Evolutionary conservation across 2,888 invertebrate genomes (phyloP).

Genomic region (Chironomus tentans): DNA sequence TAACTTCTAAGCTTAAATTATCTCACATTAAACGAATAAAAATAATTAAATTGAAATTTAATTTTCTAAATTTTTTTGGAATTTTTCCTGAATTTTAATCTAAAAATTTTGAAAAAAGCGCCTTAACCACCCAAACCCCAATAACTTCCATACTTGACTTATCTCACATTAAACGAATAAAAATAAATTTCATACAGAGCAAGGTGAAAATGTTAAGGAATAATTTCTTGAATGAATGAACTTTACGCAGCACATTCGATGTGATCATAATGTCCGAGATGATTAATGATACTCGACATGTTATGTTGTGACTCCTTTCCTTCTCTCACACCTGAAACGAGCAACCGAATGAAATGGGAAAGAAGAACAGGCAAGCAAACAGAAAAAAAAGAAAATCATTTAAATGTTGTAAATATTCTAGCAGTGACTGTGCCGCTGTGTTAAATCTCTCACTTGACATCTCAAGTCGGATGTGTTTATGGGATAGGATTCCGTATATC

Average conservation of each 20-base stretch:
- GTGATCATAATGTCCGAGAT: not conserved
- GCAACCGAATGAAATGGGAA: too few relatives aligned
- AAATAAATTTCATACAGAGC: too few relatives aligned
- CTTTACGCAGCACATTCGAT: slow-evolving; percentile 15
- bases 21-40: too few relatives aligned
- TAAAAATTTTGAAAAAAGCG: too few relatives aligned
- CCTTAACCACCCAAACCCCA: too few relatives aligned
- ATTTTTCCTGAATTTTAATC: too few relatives aligned
- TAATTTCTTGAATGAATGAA: slow-evolving; percentile 14
- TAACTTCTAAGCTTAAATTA: too few relatives aligned
- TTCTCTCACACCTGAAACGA: not conserved
- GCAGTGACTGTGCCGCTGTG: not conserved
- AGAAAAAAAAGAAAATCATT: not conserved
- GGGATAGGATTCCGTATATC: slow-evolving; percentile 15
- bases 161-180: too few relatives aligned
- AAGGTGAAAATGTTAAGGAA: not conserved
- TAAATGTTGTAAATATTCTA: not conserved
- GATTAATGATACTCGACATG: slow-evolving; percentile 17
- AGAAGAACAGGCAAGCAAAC: too few relatives aligned
- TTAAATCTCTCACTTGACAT: slow-evolving; percentile 26
- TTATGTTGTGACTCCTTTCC: not conserved
- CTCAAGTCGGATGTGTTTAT: slow-evolving; percentile 24
- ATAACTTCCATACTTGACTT: too few relatives aligned
- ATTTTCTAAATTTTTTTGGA: too few relatives aligned
- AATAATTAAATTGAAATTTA: too few relatives aligned